These are phyloP conservation scores for Cyclophora albipunctata DNA, from an alignment of 2,888 invertebrate genomes.

Conservation along the genomic window DNA sequence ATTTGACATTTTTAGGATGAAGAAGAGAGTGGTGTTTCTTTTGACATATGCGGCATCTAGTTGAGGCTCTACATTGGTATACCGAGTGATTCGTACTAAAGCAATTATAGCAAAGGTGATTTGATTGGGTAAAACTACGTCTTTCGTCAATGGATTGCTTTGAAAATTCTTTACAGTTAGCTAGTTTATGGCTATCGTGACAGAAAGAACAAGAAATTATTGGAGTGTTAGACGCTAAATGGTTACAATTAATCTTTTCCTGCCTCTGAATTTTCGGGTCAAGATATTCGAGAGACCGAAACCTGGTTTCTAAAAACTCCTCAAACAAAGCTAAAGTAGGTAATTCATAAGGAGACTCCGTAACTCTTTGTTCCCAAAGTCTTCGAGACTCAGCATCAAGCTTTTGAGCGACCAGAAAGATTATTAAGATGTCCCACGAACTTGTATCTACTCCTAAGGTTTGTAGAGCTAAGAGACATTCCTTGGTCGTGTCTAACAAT, in stretches of 20 bases:
- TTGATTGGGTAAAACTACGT: slow-evolving; percentile 4
- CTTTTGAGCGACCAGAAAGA: background rate
- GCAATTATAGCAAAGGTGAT: slow-evolving; percentile 10
- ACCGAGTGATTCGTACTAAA: slow-evolving; percentile 1
- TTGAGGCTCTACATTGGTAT: background rate
- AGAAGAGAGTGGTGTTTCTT: slow-evolving; percentile 5
- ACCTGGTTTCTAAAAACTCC: slow-evolving; percentile 3
- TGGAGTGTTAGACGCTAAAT: background rate
- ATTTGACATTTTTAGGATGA: slow-evolving; percentile 4
- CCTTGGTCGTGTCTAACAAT: slow-evolving; percentile 1
- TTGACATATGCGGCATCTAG: slow-evolving; percentile 1
- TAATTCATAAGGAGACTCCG: background rate
- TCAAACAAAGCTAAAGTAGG: background rate
- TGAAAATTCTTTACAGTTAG: slow-evolving; percentile 10
- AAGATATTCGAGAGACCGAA: background rate
- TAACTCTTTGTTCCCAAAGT: background rate
- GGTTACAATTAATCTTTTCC: background rate
- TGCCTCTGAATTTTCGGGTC: background rate
- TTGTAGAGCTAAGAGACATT: slow-evolving; percentile 1
- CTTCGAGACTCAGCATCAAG: slow-evolving; percentile 1
- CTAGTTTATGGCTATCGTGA: slow-evolving; percentile 5
- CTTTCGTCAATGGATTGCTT: slow-evolving; percentile 3
- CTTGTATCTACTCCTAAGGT: background rate
- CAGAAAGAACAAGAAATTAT: slow-evolving; percentile 3
- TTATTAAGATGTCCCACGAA: slow-evolving; percentile 2